phyloP scores from a whole-genome alignment of 2,113 vertebrate genomes.

The Otolemur garnettii region DNA sequence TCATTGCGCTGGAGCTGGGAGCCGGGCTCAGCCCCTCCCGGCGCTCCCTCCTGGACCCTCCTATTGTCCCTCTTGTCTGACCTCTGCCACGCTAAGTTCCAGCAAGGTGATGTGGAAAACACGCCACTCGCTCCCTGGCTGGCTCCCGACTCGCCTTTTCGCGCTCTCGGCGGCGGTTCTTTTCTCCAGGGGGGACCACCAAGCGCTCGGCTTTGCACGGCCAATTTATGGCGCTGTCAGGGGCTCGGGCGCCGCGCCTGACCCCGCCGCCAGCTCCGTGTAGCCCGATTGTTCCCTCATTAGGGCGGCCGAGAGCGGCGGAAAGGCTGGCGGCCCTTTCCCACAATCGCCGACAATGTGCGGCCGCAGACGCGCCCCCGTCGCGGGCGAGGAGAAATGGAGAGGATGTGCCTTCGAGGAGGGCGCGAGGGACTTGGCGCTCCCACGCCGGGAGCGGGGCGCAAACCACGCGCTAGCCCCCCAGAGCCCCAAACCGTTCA shows the following conservation, averaged over 20 bases:
- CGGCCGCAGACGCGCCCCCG: slow-evolving; percentile 73
- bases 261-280: slow-evolving; percentile 90
- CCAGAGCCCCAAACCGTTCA: background rate
- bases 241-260: slow-evolving; percentile 92
- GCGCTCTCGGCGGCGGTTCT: slow-evolving; percentile 81
- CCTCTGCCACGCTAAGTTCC: slow-evolving; percentile 85
- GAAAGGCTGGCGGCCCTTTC: slow-evolving; percentile 89
- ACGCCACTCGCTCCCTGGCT: slow-evolving; percentile 83
- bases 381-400: slow-evolving; percentile 79
- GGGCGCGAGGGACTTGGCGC: slow-evolving; percentile 62
- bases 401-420: slow-evolving; percentile 77
- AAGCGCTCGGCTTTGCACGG: slow-evolving; percentile 88
- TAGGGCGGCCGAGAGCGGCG: slow-evolving; percentile 87
- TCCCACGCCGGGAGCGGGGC: slow-evolving; percentile 65
- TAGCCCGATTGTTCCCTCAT: slow-evolving; percentile 93
- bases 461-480: background rate
- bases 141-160: slow-evolving; percentile 86
- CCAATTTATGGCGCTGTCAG: slow-evolving; percentile 95
- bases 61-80: slow-evolving; percentile 87
- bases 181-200: slow-evolving; percentile 87
- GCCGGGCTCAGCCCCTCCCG: slow-evolving; percentile 90
- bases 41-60: slow-evolving; percentile 87
- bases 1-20: slow-evolving; percentile 90
- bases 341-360: slow-evolving; percentile 90
- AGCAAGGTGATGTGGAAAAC: slow-evolving; percentile 87